Conservation (phyloP, 1,140 invertebrate genomes). For the Drosophila punjabiensis region DNA sequence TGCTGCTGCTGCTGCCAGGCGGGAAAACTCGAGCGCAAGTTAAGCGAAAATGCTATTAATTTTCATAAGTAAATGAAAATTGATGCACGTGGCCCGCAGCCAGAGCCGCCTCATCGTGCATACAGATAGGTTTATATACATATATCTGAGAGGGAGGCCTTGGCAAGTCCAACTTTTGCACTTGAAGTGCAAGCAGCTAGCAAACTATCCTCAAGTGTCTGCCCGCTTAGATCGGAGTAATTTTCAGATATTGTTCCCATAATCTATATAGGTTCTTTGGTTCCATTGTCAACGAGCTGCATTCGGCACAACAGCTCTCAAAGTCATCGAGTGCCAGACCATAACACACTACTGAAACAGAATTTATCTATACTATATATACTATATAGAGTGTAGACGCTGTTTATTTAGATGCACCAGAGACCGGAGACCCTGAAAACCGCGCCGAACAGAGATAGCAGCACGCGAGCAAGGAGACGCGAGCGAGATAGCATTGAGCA, state of each 20-base stretch:
- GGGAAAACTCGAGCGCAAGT: conserved; percentile 48
- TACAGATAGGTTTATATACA: neutral
- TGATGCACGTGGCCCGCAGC: conserved; percentile 36
- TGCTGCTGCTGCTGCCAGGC: conserved; percentile 22
- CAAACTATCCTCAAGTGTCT: conserved; percentile 30
- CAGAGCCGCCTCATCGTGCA: neutral
- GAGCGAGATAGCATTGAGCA: conserved; percentile 58
- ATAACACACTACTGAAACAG: conserved; percentile 41
- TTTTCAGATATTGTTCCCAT: conserved; percentile 35
- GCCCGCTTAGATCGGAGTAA: conserved; percentile 36
- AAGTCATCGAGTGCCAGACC: conserved; percentile 31
- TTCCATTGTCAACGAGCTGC: conserved; percentile 36
- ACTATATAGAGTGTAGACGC: conserved; percentile 12
- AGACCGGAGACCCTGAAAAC: conserved; percentile 71
- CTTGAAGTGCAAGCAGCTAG: conserved; percentile 18
- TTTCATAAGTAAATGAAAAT: conserved; percentile 71
- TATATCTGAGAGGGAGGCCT: conserved; percentile 9
- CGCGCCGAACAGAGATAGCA: conserved; percentile 39
- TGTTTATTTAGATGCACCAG: conserved; percentile 74
- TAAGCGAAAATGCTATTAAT: conserved; percentile 67
- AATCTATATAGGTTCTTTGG: conserved; percentile 35
- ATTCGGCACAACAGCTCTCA: conserved; percentile 26
- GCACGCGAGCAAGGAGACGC: conserved; percentile 32
- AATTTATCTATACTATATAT: conserved; percentile 34
- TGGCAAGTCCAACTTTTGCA: conserved; percentile 27